These are phyloP conservation scores for Lepeophtheirus salmonis DNA, from an alignment of 1,140 invertebrate genomes.

Conservation along the genomic window DNA sequence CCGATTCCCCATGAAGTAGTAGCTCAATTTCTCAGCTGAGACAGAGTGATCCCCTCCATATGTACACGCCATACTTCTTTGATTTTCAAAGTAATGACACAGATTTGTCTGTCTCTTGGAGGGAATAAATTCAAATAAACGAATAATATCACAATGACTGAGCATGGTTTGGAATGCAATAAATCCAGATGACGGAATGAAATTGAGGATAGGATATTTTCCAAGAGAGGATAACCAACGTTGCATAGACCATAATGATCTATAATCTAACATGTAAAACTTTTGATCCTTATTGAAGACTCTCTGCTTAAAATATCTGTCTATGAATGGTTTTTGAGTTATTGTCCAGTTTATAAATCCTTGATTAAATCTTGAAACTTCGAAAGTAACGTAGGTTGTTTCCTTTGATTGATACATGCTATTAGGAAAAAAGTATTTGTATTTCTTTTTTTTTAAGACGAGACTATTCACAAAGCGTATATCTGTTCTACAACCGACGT, in stretches of 20 bases:
- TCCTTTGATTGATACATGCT: background rate
- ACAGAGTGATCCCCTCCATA: background rate
- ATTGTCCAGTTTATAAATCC: background rate
- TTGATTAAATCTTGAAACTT: background rate
- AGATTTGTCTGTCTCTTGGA: background rate
- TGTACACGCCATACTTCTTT: background rate
- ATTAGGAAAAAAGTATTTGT: background rate
- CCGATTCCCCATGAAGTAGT: background rate
- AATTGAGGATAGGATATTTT: background rate
- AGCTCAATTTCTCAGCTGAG: background rate
- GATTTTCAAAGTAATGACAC: background rate
- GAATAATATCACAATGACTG: background rate
- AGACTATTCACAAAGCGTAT: background rate
- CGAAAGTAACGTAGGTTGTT: background rate
- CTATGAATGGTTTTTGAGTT: background rate
- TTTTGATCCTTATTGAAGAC: background rate
- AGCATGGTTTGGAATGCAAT: background rate
- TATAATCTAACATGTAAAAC: background rate
- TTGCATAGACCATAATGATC: background rate
- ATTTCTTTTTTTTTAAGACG: background rate
- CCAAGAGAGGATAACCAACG: background rate
- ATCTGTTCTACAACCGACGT: background rate
- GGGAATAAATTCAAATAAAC: background rate
- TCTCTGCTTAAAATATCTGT: background rate
- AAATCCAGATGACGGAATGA: background rate